These are phyloP conservation scores for Syngnathus acus DNA, from an alignment of 2,797 vertebrate genomes.

Conservation along the genomic window DNA sequence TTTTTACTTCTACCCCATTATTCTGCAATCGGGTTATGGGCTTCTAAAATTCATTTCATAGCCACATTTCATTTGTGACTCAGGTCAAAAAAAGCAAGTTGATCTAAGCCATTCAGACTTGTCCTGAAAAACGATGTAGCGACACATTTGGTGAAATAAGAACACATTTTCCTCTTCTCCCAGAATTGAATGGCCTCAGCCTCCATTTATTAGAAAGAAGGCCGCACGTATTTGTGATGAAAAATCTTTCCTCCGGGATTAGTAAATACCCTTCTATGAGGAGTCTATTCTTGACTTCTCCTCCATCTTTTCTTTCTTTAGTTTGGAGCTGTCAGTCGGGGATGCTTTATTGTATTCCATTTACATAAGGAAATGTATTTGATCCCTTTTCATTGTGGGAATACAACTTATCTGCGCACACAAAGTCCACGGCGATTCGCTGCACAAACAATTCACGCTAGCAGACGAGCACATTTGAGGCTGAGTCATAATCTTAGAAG, in stretches of 20 bases:
- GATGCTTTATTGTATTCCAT: slow-evolving; percentile 27
- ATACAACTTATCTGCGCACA: slow-evolving; percentile 11
- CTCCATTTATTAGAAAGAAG: background rate
- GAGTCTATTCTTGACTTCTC: background rate
- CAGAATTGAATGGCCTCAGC: background rate
- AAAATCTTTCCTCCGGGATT: background rate
- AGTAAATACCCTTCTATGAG: slow-evolving; percentile 2
- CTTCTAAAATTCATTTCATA: background rate
- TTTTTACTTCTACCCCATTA: background rate
- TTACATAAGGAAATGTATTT: slow-evolving; percentile 33
- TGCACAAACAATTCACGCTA: slow-evolving; percentile 16
- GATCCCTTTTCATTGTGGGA: slow-evolving; percentile 15
- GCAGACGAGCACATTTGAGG: slow-evolving; percentile 29
- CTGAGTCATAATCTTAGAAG: slow-evolving; percentile 40
- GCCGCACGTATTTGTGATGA: background rate
- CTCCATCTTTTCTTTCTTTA: slow-evolving; percentile 2
- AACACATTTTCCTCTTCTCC: background rate
- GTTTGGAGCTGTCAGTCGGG: slow-evolving; percentile 6
- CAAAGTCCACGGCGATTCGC: slow-evolving; percentile 8
- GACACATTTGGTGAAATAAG: too few relatives aligned
- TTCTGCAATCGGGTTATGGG: slow-evolving; percentile 2
- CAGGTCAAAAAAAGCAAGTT: too few relatives aligned
- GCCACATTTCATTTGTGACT: background rate
- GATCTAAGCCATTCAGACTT: too few relatives aligned
- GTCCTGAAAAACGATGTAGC: too few relatives aligned